A percentile compares a stretch with the other conserved stretches of the same genome.
phyloP scores from a whole-genome alignment of 2,888 invertebrate genomes.

The Polyploca ridens region DNA sequence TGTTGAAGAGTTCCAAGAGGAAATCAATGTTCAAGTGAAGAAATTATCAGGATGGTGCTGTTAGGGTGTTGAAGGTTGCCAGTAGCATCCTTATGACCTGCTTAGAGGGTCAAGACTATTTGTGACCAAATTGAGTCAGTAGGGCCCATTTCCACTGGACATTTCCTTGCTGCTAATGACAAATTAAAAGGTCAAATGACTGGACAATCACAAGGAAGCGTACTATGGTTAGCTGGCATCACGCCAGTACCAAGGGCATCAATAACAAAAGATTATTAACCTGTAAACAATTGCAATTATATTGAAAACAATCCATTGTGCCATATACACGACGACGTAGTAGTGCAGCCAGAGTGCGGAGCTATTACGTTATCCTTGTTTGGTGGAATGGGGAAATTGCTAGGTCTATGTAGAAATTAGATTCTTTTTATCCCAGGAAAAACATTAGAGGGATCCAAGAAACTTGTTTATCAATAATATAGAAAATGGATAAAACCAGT shows the following conservation, averaged over 20 bases:
- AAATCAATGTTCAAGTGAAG: too few relatives aligned
- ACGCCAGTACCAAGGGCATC: conserved; percentile 40
- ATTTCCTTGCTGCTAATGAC: background rate
- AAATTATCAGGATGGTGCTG: too few relatives aligned
- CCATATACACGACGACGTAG: background rate
- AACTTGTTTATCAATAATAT: too few relatives aligned
- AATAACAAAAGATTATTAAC: conserved; percentile 66
- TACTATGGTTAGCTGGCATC: conserved; percentile 21
- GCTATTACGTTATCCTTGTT: background rate
- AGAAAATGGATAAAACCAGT: too few relatives aligned
- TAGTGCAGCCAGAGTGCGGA: background rate
- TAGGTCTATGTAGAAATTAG: background rate
- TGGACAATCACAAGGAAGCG: conserved; percentile 28
- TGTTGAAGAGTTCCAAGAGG: too few relatives aligned
- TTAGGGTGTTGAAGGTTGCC: too few relatives aligned
- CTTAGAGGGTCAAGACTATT: too few relatives aligned
- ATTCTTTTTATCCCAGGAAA: too few relatives aligned
- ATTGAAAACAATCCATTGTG: conserved; percentile 33
- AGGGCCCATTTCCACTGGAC: background rate
- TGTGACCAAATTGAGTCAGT: background rate
- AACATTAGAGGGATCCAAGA: too few relatives aligned
- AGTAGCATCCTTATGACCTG: too few relatives aligned
- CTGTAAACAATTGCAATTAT: conserved; percentile 42
- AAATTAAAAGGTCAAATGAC: background rate
- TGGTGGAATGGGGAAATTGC: background rate